These are phyloP conservation scores for Xylocampa areola DNA, from an alignment of 2,888 invertebrate genomes.

Conservation along the genomic window DNA sequence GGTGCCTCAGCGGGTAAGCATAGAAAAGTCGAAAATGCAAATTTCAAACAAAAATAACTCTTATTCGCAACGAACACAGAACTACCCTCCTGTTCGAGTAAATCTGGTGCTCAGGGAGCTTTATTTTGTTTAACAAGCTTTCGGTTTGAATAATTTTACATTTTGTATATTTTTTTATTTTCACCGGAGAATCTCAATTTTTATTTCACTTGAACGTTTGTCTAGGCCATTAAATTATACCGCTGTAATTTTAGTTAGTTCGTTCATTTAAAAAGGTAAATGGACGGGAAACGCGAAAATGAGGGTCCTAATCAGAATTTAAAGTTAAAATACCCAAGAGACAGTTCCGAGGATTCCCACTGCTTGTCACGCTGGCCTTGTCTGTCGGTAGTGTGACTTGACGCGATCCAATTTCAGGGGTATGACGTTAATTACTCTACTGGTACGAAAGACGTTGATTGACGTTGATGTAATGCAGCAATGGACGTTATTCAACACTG, in stretches of 20 bases:
- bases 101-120: conserved; percentile 37
- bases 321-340: conserved; percentile 48
- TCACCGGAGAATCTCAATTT: conserved; percentile 28
- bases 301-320: conserved; percentile 46
- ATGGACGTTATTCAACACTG: conserved; percentile 18
- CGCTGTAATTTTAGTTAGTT: conserved; percentile 30
- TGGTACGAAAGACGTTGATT: conserved; percentile 13
- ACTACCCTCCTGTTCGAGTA: conserved; percentile 14
- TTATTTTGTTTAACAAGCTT: conserved; percentile 43
- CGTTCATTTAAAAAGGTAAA: conserved; percentile 43
- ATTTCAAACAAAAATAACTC: conserved; percentile 13
- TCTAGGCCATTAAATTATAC: conserved; percentile 17
- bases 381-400: conserved; percentile 7
- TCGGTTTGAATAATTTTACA: conserved; percentile 35
- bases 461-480: conserved; percentile 10
- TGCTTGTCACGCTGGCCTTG: conserved; percentile 17
- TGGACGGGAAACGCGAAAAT: conserved; percentile 37
- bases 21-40: conserved; percentile 15
- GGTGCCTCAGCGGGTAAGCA: background rate
- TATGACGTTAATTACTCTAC: conserved; percentile 8
- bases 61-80: conserved; percentile 16
- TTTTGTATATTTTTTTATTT: conserved; percentile 34
- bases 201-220: conserved; percentile 21
- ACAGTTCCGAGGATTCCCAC: conserved; percentile 37
- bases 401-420: conserved; percentile 6